These are phyloP conservation scores for Drosophila subpulchrella DNA, from an alignment of 1,140 invertebrate genomes.

Conservation along the genomic window DNA sequence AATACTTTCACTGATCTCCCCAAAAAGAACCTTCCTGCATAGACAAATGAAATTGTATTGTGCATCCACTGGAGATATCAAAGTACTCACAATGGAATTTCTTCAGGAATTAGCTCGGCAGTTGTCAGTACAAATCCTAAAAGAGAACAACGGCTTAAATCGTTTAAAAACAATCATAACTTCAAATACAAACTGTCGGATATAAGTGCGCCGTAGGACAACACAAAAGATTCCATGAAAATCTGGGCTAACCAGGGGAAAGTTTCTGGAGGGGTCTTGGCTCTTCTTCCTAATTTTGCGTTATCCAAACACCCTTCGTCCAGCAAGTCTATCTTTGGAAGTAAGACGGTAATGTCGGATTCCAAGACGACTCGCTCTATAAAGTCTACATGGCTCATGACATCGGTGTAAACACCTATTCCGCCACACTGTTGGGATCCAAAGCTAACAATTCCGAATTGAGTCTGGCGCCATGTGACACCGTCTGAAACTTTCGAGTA, in stretches of 20 bases:
- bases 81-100: not conserved
- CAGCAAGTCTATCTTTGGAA: not conserved
- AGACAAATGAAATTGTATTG: not conserved
- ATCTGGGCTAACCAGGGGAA: not conserved
- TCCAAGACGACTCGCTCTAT: not conserved
- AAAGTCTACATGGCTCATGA: not conserved
- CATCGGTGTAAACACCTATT: not conserved
- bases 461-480: not conserved
- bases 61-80: no score
- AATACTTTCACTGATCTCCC: not conserved
- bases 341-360: not conserved
- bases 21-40: not conserved
- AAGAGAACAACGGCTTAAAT: not conserved
- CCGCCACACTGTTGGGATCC: rapidly evolving
- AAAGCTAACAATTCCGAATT: not conserved
- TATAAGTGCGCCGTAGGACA: not conserved
- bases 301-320: not conserved
- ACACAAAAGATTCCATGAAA: not conserved
- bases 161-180: not conserved
- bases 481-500: not conserved
- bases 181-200: not conserved
- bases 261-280: not conserved
- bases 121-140: not conserved
- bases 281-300: not conserved
- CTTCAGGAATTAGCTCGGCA: not conserved